Base-by-base conservation (phyloP, 2,113 vertebrate species). In the Anguilla rostrata region DNA sequence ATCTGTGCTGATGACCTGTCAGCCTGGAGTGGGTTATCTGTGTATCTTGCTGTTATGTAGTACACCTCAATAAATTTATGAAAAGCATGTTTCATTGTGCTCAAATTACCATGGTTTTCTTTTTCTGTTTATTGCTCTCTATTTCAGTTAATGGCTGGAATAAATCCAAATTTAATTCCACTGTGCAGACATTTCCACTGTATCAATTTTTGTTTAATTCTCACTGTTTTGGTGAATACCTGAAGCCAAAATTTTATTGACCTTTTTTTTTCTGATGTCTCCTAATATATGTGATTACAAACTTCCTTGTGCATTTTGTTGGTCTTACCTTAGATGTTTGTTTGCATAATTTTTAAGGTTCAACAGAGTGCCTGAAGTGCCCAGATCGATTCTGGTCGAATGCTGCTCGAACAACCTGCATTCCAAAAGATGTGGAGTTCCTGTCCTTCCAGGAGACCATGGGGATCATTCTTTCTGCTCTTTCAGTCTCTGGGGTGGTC, bases 321-420 rank as follows among this genome's bases (percentile, higher is more conserved):
- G 11, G 14, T 5, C 41, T 49, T 84, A 1, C 43, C 43, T 46
- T 4, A 46, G 4, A 46, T 46, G 43, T 46, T 39, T 12, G 16
- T 83, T 34, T 29, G 46, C 43, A 22, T 90, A 11, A 49, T 53
- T 83, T 83, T 91, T 85, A 57, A 92, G 93, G 90, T 71, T 90
- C 92, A 16, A 53, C 86, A 49, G 89, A 92, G 18, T 94, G 93
- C 78, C 89, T 11, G 14, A 87, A 41, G 46, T 93, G 93, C 88
- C 91, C 91, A 26, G 81, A 90, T 20, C 60, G 56, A n/a, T 92
- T 92, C 80, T 93, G 93, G 92, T 90, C 92, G 41, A 92, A 90
- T 79, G 20, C 56, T 60, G 80, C 90, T 16, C 87, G 46, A 12
- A 92, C 90, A 20, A 78, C 43, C 14, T 93, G 91, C 18, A 78